Evolutionary conservation across 2,888 invertebrate genomes (phyloP).

Genomic region (Cheilosia impressa): DNA sequence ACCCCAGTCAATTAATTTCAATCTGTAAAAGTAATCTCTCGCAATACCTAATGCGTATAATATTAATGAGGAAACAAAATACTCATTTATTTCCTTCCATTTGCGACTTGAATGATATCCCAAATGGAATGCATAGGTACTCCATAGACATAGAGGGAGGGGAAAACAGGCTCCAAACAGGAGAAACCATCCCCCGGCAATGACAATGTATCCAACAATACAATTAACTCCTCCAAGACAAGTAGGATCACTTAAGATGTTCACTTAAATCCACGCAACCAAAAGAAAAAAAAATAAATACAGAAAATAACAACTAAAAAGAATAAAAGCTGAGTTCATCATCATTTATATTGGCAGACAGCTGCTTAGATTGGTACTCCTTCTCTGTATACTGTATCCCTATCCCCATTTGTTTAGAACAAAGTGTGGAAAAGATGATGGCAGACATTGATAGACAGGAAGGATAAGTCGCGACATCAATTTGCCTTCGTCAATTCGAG

Average conservation of each 20-base stretch:
- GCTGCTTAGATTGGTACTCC: constrained; percentile 57
- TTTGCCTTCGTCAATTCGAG: constrained; percentile 63
- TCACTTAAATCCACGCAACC: constrained; percentile 44
- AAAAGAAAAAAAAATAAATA: constrained; percentile 16
- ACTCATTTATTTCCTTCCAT: no score
- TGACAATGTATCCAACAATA: constrained; percentile 34
- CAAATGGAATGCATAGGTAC: neutral
- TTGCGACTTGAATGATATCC: neutral
- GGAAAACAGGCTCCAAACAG: neutral
- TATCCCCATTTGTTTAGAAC: constrained; percentile 8
- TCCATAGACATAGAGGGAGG: neutral
- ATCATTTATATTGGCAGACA: constrained; percentile 71
- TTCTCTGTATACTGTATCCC: neutral
- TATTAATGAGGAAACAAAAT: no score
- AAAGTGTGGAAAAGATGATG: constrained; percentile 47
- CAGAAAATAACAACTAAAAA: constrained; percentile 40
- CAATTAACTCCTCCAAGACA: constrained; percentile 42
- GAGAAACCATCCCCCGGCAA: neutral
- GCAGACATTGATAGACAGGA: constrained; percentile 64
- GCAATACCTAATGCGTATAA: no score
- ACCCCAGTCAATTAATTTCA: no score
- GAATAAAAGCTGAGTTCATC: constrained; percentile 65
- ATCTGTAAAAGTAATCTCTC: no score
- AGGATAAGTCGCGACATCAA: constrained; percentile 71
- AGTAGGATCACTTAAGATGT: constrained; percentile 39